A percentile compares a stretch with the other conserved stretches of the same genome.
Evolutionary conservation across 2,797 vertebrate genomes (phyloP).

Genomic region (Oreochromis mossambicus): DNA sequence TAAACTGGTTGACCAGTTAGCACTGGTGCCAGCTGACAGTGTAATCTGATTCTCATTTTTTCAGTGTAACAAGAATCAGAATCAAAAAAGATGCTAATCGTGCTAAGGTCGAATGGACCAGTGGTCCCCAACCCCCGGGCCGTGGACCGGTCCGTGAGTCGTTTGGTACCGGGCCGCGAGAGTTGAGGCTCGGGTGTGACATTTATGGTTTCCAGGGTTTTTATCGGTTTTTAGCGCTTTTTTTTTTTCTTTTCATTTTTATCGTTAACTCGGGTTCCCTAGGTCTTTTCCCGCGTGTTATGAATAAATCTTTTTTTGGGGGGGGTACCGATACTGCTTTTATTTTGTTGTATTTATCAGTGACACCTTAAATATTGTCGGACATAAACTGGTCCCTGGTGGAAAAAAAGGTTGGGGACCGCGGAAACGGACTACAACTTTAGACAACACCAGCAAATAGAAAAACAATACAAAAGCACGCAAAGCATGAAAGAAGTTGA

Average conservation of each 20-base stretch:
- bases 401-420: neutral
- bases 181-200: accelerated
- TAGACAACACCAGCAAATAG: neutral
- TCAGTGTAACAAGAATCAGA: neutral
- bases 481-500: accelerated
- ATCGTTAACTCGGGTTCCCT: accelerated
- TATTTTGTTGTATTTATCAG: accelerated
- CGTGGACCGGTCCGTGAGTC: accelerated
- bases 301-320: accelerated
- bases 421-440: neutral
- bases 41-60: neutral
- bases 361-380: neutral
- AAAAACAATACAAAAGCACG: neutral
- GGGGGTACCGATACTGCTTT: neutral
- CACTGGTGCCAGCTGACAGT: neutral
- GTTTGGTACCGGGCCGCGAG: neutral
- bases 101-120: neutral
- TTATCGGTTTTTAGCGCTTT: accelerated
- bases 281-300: neutral
- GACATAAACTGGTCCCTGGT: neutral
- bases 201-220: neutral
- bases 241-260: accelerated
- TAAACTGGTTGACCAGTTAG: neutral
- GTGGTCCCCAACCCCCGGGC: accelerated
- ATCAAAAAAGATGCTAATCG: neutral